Conservation (phyloP, 2,797 vertebrate genomes). For the Anas flavirostris region DNA sequence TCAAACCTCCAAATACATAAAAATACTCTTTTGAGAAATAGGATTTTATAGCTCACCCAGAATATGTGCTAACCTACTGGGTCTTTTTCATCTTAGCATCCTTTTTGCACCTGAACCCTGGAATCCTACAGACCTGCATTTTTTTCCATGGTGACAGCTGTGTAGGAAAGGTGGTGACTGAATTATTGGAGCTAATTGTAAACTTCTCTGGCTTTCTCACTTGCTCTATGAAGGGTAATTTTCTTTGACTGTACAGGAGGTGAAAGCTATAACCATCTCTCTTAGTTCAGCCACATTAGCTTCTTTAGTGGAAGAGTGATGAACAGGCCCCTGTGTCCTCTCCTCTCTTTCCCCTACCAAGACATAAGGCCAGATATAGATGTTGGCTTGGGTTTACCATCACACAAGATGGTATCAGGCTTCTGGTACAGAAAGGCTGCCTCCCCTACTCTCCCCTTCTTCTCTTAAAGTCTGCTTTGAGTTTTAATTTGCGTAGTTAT, state of each 20-base stretch:
- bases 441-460: not conserved
- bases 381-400: slow-evolving; percentile 19
- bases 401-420: not conserved
- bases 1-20: not conserved
- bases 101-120: not conserved
- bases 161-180: not conserved
- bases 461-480: not conserved
- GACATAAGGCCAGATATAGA: not conserved
- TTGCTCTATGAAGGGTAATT: not conserved
- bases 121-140: not conserved
- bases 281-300: not conserved
- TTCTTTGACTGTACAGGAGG: not conserved
- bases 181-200: not conserved
- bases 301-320: not conserved
- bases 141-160: not conserved
- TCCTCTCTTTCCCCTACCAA: not conserved
- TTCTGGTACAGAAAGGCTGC: not conserved
- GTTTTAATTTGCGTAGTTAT: not conserved
- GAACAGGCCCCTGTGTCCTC: not conserved
- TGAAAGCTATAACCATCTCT: not conserved
- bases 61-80: not conserved
- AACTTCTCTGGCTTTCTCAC: not conserved
- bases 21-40: not conserved
- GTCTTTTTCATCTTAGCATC: not conserved
- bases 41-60: not conserved